phyloP scores from a whole-genome alignment of 2,888 invertebrate species.

The Melinopterus prodromus region DNA sequence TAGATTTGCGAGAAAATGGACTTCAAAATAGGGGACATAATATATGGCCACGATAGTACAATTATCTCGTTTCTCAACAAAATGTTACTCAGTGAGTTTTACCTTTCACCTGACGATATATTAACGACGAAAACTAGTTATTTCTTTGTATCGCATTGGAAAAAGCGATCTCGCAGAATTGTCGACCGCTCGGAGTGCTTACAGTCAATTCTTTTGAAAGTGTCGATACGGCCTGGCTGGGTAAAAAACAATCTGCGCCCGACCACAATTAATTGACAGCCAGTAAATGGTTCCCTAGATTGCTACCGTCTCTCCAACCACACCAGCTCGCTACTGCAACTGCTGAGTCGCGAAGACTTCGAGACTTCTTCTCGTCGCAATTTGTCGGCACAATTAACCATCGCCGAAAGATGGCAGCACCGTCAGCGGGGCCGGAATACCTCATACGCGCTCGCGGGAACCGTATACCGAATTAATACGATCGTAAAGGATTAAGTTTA shows the following conservation, averaged over 20 bases:
- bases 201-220: conserved; percentile 24
- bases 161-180: background rate
- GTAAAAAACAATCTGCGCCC: conserved; percentile 10
- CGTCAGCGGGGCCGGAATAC: no score
- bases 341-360: background rate
- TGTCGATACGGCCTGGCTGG: background rate
- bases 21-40: no score
- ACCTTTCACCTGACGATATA: no score
- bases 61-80: no score
- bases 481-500: background rate
- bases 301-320: conserved; percentile 15
- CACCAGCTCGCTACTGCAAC: conserved; percentile 6
- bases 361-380: background rate
- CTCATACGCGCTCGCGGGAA: background rate
- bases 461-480: background rate
- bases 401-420: background rate
- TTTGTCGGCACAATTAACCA: background rate
- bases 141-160: no score
- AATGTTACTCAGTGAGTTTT: no score
- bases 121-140: no score
- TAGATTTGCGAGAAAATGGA: no score
- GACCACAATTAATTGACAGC: conserved; percentile 24
- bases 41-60: no score
- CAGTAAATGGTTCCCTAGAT: conserved; percentile 21
- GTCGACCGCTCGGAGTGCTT: background rate